Evolutionary conservation across 2,797 vertebrate genomes (phyloP), one percentile per base, ranked within the genome.

Genomic region (Acanthiza pusilla): DNA sequence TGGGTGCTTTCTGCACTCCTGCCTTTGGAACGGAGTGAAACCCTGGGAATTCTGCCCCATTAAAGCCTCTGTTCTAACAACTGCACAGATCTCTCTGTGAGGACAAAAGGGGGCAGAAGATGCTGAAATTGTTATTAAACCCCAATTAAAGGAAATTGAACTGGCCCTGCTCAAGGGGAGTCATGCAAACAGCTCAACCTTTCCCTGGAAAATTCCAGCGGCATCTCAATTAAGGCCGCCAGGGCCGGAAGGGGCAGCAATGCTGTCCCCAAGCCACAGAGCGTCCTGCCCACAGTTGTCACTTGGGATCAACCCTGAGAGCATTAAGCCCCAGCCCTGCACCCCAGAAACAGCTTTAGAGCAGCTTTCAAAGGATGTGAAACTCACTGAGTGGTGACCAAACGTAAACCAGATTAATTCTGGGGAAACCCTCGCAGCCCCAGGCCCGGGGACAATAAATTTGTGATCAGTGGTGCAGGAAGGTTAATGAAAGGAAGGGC

Each of bases 391-490:
- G 97, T 96, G 96, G 93, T 97, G 97, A 95, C 92, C 89, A 94
- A 97, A 96, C 91, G 88, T 95, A 97, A 98, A 98, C 86, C 67
- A 94, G 92, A 97, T 94, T 94, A 97, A 97, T 95, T 97, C 94
- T 86, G 63, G 85, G 72, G 90, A 88, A 94, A 74, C 70, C 60
- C 94, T 85, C 78, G 62, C 86, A 93, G 94, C 66, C 88, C 71
- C 13, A 19, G 79, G 87, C 92, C 74, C 17, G 2, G 80, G 89
- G 93, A 91, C 91, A 88, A 89, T 30, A 94, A 97, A 91, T 89
- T 93, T 98, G 97, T 98, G 98, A 98, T 98, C 97, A 98, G 63
- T 93, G 97, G 98, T 92, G 98, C 97, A 97, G 97, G 96, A 96
- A 96, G 83, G 95, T 97, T 97, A 97, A 98, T 96, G 94, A 98